Conservation (phyloP, 2,888 invertebrate genomes). For the Heteropelma amictum region DNA sequence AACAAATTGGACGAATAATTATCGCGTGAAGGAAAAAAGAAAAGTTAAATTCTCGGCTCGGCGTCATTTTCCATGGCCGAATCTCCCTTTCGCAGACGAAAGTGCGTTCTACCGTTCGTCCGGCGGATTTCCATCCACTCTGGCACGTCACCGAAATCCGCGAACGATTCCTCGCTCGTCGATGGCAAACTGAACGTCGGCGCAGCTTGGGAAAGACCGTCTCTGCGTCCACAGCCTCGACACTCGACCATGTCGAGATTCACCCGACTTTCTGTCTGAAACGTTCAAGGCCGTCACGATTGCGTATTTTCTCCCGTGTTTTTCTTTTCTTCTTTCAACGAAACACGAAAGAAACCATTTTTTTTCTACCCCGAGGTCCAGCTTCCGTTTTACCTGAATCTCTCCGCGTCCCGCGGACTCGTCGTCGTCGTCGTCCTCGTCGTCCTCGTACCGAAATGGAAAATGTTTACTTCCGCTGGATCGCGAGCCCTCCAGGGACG, state of each 20-base stretch:
- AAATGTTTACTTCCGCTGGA: conserved; percentile 41
- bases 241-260: conserved; percentile 37
- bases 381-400: conserved; percentile 37
- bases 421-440: conserved; percentile 33
- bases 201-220: conserved; percentile 33
- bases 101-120: conserved; percentile 51
- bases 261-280: conserved; percentile 58
- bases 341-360: too few relatives aligned
- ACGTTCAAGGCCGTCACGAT: conserved; percentile 48
- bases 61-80: conserved; percentile 17
- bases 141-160: conserved; percentile 50
- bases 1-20: not conserved
- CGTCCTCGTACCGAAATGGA: conserved; percentile 29
- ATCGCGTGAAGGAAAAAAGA: not conserved
- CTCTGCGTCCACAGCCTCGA: conserved; percentile 26
- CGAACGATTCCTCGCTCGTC: conserved; percentile 51
- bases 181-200: conserved; percentile 49
- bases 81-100: conserved; percentile 43
- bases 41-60: conserved; percentile 13
- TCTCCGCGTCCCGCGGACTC: conserved; percentile 24
- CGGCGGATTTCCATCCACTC: conserved; percentile 62
- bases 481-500: conserved; percentile 46
- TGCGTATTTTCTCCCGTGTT: not conserved
- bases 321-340: not conserved
- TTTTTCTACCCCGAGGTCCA: not conserved